A percentile compares a stretch with the other conserved stretches of the same genome.
These are phyloP conservation scores for Columba guinea DNA, from an alignment of 2,797 vertebrate species.

Conservation along the genomic window DNA sequence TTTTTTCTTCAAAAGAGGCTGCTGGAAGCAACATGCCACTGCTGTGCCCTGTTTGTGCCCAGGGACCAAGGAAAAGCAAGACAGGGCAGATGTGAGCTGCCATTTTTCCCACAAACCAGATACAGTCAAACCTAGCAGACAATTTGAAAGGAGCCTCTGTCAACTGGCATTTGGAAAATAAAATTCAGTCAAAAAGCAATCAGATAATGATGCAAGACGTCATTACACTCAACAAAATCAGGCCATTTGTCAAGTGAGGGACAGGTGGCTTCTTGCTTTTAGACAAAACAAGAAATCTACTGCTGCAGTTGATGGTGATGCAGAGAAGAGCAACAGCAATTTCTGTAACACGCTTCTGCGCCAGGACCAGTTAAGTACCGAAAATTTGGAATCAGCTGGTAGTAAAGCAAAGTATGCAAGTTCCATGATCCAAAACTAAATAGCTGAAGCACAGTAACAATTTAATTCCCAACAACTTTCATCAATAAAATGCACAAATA, in stretches of 20 bases:
- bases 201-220: not conserved
- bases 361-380: not conserved
- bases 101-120: not conserved
- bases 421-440: slow-evolving; percentile 21
- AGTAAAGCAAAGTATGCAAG: not conserved
- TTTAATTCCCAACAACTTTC: not conserved
- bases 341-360: not conserved
- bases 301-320: not conserved
- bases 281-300: not conserved
- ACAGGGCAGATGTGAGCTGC: not conserved
- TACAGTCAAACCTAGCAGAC: not conserved
- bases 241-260: not conserved
- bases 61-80: not conserved
- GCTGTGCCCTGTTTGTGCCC: not conserved
- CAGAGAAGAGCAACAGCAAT: not conserved
- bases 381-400: slow-evolving; percentile 37
- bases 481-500: not conserved
- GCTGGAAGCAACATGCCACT: accelerated
- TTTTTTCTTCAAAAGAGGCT: not conserved
- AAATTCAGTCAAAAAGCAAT: not conserved
- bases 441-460: not conserved
- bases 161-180: not conserved
- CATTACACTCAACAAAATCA: not conserved
- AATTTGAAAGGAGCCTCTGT: not conserved
- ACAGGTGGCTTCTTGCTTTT: not conserved